Evolutionary conservation across 1,140 invertebrate genomes (phyloP).

Genomic region (Neodiprion virginianus): DNA sequence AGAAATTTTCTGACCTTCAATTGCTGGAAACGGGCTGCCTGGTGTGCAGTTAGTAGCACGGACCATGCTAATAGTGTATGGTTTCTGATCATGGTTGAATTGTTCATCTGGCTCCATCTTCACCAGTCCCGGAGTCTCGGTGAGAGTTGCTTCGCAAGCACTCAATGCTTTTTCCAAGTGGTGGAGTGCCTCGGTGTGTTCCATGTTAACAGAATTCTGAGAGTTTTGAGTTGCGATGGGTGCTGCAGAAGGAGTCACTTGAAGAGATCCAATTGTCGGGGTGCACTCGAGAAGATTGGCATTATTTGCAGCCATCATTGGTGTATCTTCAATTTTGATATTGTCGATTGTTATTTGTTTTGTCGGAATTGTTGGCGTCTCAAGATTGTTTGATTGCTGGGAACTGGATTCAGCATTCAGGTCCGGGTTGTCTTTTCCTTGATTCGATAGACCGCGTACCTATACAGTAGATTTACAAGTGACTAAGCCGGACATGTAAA

Average conservation of each 20-base stretch:
- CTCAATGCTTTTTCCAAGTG: slow-evolving; percentile 58
- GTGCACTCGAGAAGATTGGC: slow-evolving; percentile 43
- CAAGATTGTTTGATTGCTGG: slow-evolving; percentile 32
- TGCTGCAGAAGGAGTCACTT: slow-evolving; percentile 35
- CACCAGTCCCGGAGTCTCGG: slow-evolving; percentile 56
- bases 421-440: slow-evolving; percentile 46
- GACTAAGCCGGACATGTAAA: no score
- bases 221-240: slow-evolving; percentile 36
- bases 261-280: slow-evolving; percentile 35
- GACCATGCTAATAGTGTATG: slow-evolving; percentile 59
- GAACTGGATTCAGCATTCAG: slow-evolving; percentile 27
- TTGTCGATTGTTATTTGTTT: slow-evolving; percentile 26
- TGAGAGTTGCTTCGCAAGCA: slow-evolving; percentile 57
- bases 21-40: slow-evolving; percentile 56
- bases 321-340: slow-evolving; percentile 44
- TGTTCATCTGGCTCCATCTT: slow-evolving; percentile 61
- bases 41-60: slow-evolving; percentile 54
- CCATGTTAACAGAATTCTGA: slow-evolving; percentile 56
- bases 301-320: slow-evolving; percentile 43
- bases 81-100: slow-evolving; percentile 52
- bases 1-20: slow-evolving; percentile 53
- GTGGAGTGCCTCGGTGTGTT: slow-evolving; percentile 57
- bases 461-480: slow-evolving; percentile 13
- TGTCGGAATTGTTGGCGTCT: slow-evolving; percentile 33
- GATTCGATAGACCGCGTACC: slow-evolving; percentile 49